Evolutionary conservation across 2,888 invertebrate species (phyloP).

Genomic region (Chorisops tibialis): DNA sequence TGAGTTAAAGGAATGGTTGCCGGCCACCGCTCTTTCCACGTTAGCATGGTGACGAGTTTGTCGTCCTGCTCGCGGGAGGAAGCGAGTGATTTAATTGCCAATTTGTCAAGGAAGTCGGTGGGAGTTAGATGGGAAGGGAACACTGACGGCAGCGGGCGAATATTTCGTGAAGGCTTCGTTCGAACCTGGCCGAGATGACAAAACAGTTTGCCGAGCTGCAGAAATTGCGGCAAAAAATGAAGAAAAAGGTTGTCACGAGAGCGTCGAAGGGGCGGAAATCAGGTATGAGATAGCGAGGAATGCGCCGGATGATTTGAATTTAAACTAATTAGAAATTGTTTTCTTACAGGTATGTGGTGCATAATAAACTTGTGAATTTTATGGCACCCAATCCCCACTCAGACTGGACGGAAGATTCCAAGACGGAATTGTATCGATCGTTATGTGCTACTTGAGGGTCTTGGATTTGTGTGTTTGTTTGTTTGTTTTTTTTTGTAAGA

Average conservation of each 20-base stretch:
- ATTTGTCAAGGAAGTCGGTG: too few species aligned
- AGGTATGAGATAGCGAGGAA: constrained; percentile 49
- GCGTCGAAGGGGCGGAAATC: constrained; percentile 93
- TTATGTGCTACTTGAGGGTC: constrained; percentile 60
- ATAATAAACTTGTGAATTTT: constrained; percentile 82
- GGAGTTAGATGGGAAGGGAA: too few species aligned
- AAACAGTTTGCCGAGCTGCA: constrained; percentile 90
- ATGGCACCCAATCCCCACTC: constrained; percentile 75
- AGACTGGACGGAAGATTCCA: constrained; percentile 74
- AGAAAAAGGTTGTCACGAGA: constrained; percentile 86
- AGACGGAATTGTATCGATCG: constrained; percentile 76
- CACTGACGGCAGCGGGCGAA: too few species aligned
- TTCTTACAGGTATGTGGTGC: constrained; percentile 66
- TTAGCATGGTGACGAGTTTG: too few species aligned
- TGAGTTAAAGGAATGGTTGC: too few species aligned
- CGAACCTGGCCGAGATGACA: constrained; percentile 81
- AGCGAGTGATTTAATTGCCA: too few species aligned
- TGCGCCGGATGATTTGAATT: too few species aligned
- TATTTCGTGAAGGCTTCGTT: too few species aligned
- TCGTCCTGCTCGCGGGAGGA: too few species aligned
- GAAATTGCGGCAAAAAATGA: constrained; percentile 86
- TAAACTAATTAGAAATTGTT: neutral
- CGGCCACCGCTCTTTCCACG: too few species aligned
- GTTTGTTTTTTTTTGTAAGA: too few species aligned
- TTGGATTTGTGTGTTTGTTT: too few species aligned